phyloP scores from a whole-genome alignment of 2,888 invertebrate genomes.

The Conops quadrifasciatus region DNA sequence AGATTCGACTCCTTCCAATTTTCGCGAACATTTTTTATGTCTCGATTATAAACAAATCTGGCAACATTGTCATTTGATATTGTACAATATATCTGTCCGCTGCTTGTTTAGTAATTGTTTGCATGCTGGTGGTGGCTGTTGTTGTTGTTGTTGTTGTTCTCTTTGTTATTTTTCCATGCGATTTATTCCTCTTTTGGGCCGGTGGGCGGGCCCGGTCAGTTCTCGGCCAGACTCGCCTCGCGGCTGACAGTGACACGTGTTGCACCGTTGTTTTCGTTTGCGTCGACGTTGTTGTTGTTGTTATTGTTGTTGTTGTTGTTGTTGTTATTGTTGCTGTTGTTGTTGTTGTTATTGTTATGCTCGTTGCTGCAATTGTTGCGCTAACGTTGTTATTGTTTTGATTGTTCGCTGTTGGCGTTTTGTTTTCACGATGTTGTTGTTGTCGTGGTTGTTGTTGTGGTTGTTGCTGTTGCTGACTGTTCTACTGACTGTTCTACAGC shows the following conservation, averaged over 20 bases:
- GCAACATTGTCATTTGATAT: no score
- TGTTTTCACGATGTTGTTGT: not conserved
- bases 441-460: not conserved
- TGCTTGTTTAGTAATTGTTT: no score
- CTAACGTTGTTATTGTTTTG: not conserved
- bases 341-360: not conserved
- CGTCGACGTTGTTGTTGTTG: not conserved
- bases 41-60: no score
- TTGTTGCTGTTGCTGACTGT: not conserved
- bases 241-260: constrained; percentile 1
- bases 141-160: not conserved
- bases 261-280: not conserved
- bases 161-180: not conserved
- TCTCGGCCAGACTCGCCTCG: not conserved
- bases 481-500: no score
- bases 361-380: not conserved
- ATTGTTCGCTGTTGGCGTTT: not conserved
- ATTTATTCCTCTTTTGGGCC: not conserved
- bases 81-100: no score
- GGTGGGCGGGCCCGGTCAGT: constrained; percentile 1
- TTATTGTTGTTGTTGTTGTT: not conserved
- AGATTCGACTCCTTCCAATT: no score
- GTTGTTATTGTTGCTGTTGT: not conserved
- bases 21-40: no score
- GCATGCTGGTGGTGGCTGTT: not conserved